Evolutionary conservation across 2,888 invertebrate species (phyloP).

Genomic region (Phrixothrix hirtus): DNA sequence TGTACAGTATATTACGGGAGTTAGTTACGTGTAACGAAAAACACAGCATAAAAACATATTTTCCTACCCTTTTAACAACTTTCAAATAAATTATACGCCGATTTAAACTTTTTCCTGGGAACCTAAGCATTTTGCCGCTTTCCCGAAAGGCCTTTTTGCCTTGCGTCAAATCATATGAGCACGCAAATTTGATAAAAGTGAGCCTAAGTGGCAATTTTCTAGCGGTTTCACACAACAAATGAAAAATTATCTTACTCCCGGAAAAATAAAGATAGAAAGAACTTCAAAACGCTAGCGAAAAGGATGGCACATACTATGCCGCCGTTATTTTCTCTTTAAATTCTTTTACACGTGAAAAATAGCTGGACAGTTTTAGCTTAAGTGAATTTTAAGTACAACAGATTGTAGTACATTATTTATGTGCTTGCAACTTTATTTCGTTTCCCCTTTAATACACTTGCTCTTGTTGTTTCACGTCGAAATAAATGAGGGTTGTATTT

Average conservation of each 20-base stretch:
- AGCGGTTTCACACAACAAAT: conserved; percentile 48
- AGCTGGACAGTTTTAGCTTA: conserved; percentile 51
- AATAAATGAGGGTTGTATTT: too few relatives aligned
- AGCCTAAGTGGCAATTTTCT: conserved; percentile 51
- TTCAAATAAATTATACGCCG: conserved; percentile 44
- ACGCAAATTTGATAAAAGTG: conserved; percentile 49
- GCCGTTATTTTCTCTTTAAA: conserved; percentile 8
- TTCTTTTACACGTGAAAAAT: conserved; percentile 47
- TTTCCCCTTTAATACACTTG: conserved; percentile 6
- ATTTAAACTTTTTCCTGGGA: conserved; percentile 24
- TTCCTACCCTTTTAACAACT: conserved; percentile 45
- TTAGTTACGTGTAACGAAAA: conserved; percentile 15
- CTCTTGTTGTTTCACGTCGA: too few relatives aligned
- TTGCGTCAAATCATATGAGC: conserved; percentile 28
- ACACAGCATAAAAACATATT: conserved; percentile 36
- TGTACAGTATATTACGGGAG: background rate
- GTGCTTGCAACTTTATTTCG: conserved; percentile 24
- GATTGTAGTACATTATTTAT: conserved; percentile 42
- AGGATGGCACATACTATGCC: background rate
- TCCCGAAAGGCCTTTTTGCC: conserved; percentile 32
- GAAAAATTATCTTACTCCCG: conserved; percentile 44
- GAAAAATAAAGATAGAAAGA: conserved; percentile 17
- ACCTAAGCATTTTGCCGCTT: conserved; percentile 30
- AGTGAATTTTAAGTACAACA: conserved; percentile 55
- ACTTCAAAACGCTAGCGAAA: background rate